These are phyloP conservation scores for Drosophila nasuta DNA, from an alignment of 1,140 invertebrate species.

Conservation along the genomic window DNA sequence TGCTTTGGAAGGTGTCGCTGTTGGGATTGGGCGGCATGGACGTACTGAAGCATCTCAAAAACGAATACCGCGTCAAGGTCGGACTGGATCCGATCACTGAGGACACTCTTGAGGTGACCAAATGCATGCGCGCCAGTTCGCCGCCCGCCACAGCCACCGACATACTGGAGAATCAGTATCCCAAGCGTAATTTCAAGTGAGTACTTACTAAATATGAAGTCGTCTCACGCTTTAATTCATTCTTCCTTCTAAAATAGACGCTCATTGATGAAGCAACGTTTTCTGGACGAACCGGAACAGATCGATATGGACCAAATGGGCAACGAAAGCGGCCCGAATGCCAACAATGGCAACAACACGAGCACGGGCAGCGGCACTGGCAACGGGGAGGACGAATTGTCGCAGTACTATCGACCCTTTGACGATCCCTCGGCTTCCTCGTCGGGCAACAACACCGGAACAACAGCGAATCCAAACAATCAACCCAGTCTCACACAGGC, in stretches of 20 bases:
- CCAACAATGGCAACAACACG: conserved; percentile 58
- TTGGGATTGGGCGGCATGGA: conserved; percentile 95
- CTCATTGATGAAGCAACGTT: conserved; percentile 92
- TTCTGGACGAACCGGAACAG: conserved; percentile 93
- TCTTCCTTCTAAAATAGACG: conserved; percentile 36
- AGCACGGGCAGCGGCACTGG: conserved; percentile 57
- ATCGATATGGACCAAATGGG: conserved; percentile 88
- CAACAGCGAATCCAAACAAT: conserved; percentile 81
- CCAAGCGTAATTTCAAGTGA: conserved; percentile 88
- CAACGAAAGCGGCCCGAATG: conserved; percentile 66
- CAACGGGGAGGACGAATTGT: conserved; percentile 85
- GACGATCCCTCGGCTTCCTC: conserved; percentile 84
- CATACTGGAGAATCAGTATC: conserved; percentile 95
- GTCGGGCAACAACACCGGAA: conserved; percentile 51
- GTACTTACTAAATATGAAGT: conserved; percentile 19
- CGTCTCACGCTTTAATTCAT: not conserved
- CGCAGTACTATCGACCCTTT: conserved; percentile 86
- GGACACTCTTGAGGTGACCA: conserved; percentile 97
- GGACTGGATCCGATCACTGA: conserved; percentile 92
- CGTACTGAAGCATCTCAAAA: conserved; percentile 91
- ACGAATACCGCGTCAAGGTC: conserved; percentile 89
- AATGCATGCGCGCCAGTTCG: conserved; percentile 96
- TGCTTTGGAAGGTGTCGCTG: conserved; percentile 97
- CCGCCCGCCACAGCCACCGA: conserved; percentile 97
- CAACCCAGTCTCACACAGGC: conserved; percentile 64